Evolutionary conservation across 2,113 vertebrate genomes (phyloP).

Genomic region (Oncorhynchus tshawytscha): DNA sequence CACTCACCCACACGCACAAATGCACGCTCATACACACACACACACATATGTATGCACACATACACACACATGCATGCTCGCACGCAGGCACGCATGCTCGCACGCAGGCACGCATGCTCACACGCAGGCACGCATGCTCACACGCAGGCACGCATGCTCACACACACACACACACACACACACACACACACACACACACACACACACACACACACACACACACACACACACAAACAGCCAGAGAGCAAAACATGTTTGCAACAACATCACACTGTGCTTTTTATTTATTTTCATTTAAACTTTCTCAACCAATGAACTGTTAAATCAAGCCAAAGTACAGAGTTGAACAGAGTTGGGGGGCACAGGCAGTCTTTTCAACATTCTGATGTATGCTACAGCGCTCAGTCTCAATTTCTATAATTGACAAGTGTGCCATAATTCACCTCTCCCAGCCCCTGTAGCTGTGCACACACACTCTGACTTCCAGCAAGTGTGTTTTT

Average conservation of each 20-base stretch:
- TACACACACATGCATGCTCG: too few species aligned
- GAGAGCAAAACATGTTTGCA: too few species aligned
- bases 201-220: slow-evolving; percentile 6
- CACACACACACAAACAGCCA: slow-evolving; percentile 9
- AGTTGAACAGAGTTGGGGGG: neutral
- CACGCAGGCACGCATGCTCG: accelerated
- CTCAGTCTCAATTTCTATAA: slow-evolving; percentile 22
- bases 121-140: accelerated
- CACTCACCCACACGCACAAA: too few species aligned
- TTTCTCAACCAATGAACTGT: too few species aligned
- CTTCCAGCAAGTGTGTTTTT: slow-evolving; percentile 49
- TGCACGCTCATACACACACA: too few species aligned
- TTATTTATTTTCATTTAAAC: too few species aligned
- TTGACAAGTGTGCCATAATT: slow-evolving; percentile 25
- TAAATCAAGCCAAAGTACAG: too few species aligned
- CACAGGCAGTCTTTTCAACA: neutral
- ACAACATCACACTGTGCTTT: too few species aligned
- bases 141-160: accelerated
- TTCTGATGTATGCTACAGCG: neutral
- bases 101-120: accelerated
- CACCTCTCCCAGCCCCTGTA: slow-evolving; percentile 7
- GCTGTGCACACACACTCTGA: neutral
- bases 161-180: too few species aligned
- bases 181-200: too few species aligned
- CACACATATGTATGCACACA: too few species aligned